Conservation (phyloP, 2,888 invertebrate species). For the Nycteola revayana region DNA sequence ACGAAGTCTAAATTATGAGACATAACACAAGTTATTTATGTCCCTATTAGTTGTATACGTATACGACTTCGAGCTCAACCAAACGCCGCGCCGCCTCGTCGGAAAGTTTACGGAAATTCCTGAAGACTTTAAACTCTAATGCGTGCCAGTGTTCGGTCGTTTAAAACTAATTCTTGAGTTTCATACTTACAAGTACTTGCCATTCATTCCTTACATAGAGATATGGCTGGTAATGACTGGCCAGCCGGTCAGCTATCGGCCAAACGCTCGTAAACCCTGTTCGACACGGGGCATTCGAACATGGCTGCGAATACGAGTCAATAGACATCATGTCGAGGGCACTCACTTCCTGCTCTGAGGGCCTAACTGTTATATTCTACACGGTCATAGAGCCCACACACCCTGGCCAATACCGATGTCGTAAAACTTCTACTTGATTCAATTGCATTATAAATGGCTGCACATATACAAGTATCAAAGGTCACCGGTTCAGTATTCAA, state of each 20-base stretch:
- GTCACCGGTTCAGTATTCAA: constrained; percentile 56
- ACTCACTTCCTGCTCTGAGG: constrained; percentile 62
- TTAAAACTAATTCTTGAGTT: constrained; percentile 61
- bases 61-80: no score
- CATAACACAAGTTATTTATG: no score
- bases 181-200: constrained; percentile 67
- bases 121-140: constrained; percentile 50
- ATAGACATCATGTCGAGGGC: constrained; percentile 62
- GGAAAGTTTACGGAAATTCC: constrained; percentile 26
- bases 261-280: constrained; percentile 74
- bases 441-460: constrained; percentile 36
- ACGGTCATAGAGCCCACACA: constrained; percentile 36
- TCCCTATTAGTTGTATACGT: no score
- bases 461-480: constrained; percentile 48
- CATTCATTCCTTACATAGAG: constrained; percentile 75
- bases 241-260: constrained; percentile 68
- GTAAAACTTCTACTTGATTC: constrained; percentile 39
- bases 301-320: constrained; percentile 67
- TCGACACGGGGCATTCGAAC: constrained; percentile 68
- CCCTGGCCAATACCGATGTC: constrained; percentile 21
- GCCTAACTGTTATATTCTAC: constrained; percentile 44
- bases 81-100: no score
- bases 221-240: constrained; percentile 75
- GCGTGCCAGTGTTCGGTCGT: constrained; percentile 65
- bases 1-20: neutral